Evolutionary conservation across 2,797 vertebrate species (phyloP).

Genomic region (Aulostomus chinensis): DNA sequence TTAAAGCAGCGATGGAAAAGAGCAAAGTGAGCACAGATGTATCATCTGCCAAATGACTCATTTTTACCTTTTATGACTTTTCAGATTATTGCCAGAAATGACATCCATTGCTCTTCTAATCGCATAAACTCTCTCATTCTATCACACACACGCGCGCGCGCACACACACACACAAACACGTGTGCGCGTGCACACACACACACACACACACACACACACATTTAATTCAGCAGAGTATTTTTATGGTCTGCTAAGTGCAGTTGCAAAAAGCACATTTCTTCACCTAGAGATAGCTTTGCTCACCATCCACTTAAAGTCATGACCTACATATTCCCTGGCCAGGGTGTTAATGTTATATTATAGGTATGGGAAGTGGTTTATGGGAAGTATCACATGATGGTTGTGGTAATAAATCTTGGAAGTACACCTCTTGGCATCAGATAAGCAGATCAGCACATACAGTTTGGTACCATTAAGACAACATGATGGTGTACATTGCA

Average conservation of each 20-base stretch:
- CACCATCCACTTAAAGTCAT: constrained; percentile 15
- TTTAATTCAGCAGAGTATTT: constrained; percentile 2
- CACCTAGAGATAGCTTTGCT: constrained; percentile 31
- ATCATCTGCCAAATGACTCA: constrained; percentile 20
- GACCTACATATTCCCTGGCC: constrained; percentile 25
- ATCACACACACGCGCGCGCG: not conserved
- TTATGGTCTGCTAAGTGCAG: not conserved
- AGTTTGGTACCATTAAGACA: not conserved
- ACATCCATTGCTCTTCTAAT: no score
- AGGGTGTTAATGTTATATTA: constrained; percentile 2
- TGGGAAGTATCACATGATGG: not conserved
- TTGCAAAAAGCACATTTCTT: constrained; percentile 12
- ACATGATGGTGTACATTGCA: no score
- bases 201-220: not conserved
- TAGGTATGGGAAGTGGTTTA: not conserved
- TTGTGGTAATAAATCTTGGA: not conserved
- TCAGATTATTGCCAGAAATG: constrained; percentile 13
- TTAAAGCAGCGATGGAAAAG: no score
- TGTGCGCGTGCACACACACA: not conserved
- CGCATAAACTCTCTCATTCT: no score
- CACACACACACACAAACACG: not conserved
- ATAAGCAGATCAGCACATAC: no score
- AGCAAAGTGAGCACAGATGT: constrained; percentile 5
- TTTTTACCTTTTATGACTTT: constrained; percentile 22
- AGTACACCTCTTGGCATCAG: no score